Evolutionary conservation across 2,797 vertebrate genomes (phyloP).

Genomic region (Kryptopterus vitreolus): DNA sequence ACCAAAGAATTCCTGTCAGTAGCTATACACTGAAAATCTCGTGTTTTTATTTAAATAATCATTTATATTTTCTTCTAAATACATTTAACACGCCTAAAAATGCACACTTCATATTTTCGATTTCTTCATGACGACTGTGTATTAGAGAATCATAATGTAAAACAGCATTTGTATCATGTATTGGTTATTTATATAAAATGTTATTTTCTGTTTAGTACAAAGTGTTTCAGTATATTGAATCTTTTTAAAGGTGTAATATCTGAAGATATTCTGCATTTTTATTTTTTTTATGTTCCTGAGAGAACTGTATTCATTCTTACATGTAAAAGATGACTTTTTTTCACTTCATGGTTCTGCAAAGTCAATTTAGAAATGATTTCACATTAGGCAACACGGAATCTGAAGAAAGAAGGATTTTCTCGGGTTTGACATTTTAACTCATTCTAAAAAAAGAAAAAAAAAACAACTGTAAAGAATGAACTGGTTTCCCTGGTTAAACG

Average conservation of each 20-base stretch:
- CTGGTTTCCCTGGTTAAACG: background rate
- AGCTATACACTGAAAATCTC: background rate
- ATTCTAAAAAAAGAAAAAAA: no score
- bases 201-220: background rate
- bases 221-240: no score
- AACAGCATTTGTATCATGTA: background rate
- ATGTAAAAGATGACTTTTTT: background rate
- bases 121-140: background rate
- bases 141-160: background rate
- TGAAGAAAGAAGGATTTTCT: background rate
- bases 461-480: background rate
- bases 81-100: background rate
- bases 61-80: background rate
- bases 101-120: background rate
- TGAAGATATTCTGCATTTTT: background rate
- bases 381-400: background rate
- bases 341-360: background rate
- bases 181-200: background rate
- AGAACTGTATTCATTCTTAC: background rate
- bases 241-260: background rate
- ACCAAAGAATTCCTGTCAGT: background rate
- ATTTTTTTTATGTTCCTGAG: background rate
- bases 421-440: background rate
- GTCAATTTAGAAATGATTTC: background rate
- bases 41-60: background rate